Evolutionary conservation across 2,797 vertebrate species (phyloP), one percentile per base, ranked within the genome.

Genomic region (Anas bahamensis): DNA sequence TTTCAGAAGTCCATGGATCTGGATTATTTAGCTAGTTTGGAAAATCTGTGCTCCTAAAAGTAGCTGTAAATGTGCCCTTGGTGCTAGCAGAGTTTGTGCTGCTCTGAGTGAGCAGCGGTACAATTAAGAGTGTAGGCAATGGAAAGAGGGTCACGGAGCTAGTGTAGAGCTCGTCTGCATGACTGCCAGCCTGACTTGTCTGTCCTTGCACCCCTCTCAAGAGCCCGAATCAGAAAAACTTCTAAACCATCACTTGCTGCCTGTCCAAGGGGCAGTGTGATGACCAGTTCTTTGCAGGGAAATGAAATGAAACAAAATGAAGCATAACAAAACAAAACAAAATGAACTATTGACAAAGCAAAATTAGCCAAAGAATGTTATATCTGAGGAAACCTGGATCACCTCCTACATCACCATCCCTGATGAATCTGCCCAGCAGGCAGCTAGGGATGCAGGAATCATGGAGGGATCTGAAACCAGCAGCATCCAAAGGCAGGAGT

Each of bases 201-300:
- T 6, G 6, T 53, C 44, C 79, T 88, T 18, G 66, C 50, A 55
- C 24, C 66, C 57, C 28, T 46, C 71, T 44, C 48, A 56, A 72
- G 86, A 73, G 18, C 29, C n/a, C 28, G 5, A 52, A 53, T 3
- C 26, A 60, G 63, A 74, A 70, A n/a, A 8, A 3, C 29, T 55
- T 55, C 7, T 21, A 50, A 90, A 42, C 3, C 37, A 17, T 10
- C 0, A 0, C 22, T 55, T 5, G 6, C 46, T 0, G 1, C 44
- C 66, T n/a, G 29, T 26, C 69, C 19, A 0, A 17, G 48, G 48
- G 69, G 26, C 10, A 13, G 11, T 28, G 44, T 22, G 59, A 2
- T 0, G 24, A 37, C 10, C 73, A 21, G 37, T 10, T 74, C 17
- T 10, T 22, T 39, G 17, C 12, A 33, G 11, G 17, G 13, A 50